Base-by-base conservation (phyloP, 2,888 invertebrate species). In the Rotaria sp. region DNA sequence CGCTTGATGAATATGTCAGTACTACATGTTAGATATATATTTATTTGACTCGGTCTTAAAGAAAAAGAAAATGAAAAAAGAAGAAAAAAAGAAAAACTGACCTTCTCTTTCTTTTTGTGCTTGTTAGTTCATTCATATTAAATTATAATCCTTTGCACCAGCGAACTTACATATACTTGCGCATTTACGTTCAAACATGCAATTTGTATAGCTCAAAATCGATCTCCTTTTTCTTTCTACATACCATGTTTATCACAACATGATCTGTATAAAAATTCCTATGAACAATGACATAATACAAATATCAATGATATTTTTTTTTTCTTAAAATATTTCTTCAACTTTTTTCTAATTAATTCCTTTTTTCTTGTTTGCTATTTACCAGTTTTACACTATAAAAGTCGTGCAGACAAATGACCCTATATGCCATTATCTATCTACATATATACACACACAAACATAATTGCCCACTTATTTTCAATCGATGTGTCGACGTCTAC, bases 381-480 rank as follows among this genome's bases (percentile, higher is more conserved):
- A 67, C 38, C 35, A 35, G 7, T 21, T 67, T 35, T 35, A 67
- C 21, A 67, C 21, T 5, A 67, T 21, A 35, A 67, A 67, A 67
- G 35, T 67, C 67, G 67, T 30, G 67, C 38, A 67, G 67, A 67
- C 35, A 35, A 67, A 67, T 30, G 67, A 67, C 15, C 67, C 35
- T 67, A 21, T 67, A 18, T 67, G 35, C 67, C 21, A 67, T 35
- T 67, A 67, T 67, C 67, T 67, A 30, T 67, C 67, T n/a, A 59
- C n/a, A n/a, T 59, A n/a, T 3, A 18, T 50, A 15, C 50, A 50
- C 50, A 50, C 15, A 7, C 21, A 67, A 1, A 21, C 38, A 35
- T 67, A 67, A 67, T 67, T 67, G 67, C 67, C 38, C 67, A 67
- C 67, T 67, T 67, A 67, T 30, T 35, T 67, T 67, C 30, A 67